Evolutionary conservation across 2,888 invertebrate genomes (phyloP).

Genomic region (Torymus auratus): DNA sequence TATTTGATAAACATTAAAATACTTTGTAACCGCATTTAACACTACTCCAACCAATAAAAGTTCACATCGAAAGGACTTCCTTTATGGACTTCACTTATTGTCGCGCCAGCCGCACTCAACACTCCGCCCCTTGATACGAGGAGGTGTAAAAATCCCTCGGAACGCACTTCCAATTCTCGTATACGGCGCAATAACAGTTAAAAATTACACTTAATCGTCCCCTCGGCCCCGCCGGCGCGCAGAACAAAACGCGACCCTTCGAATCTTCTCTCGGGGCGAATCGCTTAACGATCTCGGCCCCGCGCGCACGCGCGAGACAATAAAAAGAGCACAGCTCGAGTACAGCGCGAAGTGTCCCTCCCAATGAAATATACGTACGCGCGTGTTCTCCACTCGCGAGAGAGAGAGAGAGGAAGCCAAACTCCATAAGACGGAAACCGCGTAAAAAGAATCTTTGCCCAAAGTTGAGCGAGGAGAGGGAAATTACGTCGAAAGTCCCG

Average conservation of each 20-base stretch:
- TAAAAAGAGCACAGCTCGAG: conserved; percentile 30
- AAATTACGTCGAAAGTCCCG: conserved; percentile 76
- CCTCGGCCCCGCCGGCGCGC: background rate
- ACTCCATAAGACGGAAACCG: conserved; percentile 65
- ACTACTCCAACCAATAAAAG: too few relatives aligned
- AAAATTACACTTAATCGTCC: conserved; percentile 49
- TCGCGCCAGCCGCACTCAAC: too few relatives aligned
- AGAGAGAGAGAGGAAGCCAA: conserved; percentile 53
- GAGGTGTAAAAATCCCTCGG: conserved; percentile 36
- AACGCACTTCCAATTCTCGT: conserved; percentile 4
- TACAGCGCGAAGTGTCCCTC: conserved; percentile 43
- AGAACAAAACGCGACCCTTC: conserved; percentile 21
- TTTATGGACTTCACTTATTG: too few relatives aligned
- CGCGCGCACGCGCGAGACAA: conserved; percentile 27
- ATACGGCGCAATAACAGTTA: conserved; percentile 51
- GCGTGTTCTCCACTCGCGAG: conserved; percentile 15
- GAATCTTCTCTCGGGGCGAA: conserved; percentile 8
- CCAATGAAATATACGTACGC: conserved; percentile 61
- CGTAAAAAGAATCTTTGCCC: conserved; percentile 69
- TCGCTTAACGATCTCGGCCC: conserved; percentile 30
- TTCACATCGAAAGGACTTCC: too few relatives aligned
- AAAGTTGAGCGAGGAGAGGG: conserved; percentile 69
- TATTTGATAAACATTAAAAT: too few relatives aligned
- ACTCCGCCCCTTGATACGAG: background rate
- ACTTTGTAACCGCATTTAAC: too few relatives aligned